Evolutionary conservation across 1,140 invertebrate genomes (phyloP).

Genomic region (Hestina assimilis): DNA sequence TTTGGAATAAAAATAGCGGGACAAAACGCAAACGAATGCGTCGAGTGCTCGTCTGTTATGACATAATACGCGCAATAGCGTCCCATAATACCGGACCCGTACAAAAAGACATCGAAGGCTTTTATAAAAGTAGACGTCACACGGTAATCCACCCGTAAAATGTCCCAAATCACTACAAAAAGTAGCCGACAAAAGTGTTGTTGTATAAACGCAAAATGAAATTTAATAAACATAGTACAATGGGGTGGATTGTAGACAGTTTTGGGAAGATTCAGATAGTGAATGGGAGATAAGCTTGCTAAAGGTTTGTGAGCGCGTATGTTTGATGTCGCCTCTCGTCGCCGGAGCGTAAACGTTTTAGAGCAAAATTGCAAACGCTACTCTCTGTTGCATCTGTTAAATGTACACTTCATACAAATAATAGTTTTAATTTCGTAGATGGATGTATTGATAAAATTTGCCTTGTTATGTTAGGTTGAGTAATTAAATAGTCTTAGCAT

Average conservation of each 20-base stretch:
- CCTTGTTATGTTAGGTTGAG: not conserved
- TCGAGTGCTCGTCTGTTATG: conserved; percentile 71
- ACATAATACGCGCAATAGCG: conserved; percentile 74
- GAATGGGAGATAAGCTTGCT: conserved; percentile 75
- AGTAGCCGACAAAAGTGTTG: conserved; percentile 74
- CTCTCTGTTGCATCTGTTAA: conserved; percentile 65
- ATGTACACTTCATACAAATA: conserved; percentile 63
- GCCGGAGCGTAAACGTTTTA: conserved; percentile 70
- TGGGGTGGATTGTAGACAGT: conserved; percentile 62
- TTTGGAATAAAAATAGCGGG: conserved; percentile 61
- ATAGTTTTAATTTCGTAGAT: conserved; percentile 75
- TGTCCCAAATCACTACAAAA: conserved; percentile 72
- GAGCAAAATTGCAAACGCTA: conserved; percentile 70
- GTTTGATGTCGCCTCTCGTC: conserved; percentile 76
- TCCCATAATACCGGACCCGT: conserved; percentile 51
- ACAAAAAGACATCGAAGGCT: conserved; percentile 70
- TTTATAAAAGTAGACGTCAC: conserved; percentile 63
- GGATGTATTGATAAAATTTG: conserved; percentile 34
- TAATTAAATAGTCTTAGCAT: conserved; percentile 7
- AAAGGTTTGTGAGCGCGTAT: conserved; percentile 72
- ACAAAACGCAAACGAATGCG: conserved; percentile 60
- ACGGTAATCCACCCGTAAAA: conserved; percentile 72
- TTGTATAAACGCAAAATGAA: conserved; percentile 77
- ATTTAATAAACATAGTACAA: conserved; percentile 77
- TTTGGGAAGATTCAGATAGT: conserved; percentile 69